phyloP scores from a whole-genome alignment of 2,888 invertebrate genomes.

The Eulithis testata region DNA sequence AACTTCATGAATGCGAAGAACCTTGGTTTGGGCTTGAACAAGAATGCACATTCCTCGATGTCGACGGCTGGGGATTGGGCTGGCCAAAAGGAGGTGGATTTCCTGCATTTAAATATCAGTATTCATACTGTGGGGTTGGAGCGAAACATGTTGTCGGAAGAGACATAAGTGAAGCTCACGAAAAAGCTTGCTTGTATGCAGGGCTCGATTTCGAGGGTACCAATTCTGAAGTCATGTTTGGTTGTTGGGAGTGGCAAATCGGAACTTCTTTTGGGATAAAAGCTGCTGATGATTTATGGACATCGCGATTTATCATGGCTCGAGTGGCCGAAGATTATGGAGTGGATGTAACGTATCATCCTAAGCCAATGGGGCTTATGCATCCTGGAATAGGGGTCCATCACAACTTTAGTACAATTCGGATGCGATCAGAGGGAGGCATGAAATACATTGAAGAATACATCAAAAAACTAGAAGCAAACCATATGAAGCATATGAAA shows the following conservation, averaged over 20 bases:
- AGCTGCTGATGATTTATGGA: slow-evolving; percentile 94
- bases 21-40: slow-evolving; percentile 98
- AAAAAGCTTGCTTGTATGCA: slow-evolving; percentile 93
- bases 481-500: slow-evolving; percentile 95
- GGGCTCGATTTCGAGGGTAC: slow-evolving; percentile 96
- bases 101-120: slow-evolving; percentile 94
- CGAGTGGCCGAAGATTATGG: slow-evolving; percentile 95
- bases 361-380: slow-evolving; percentile 91
- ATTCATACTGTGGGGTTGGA: slow-evolving; percentile 96
- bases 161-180: slow-evolving; percentile 96
- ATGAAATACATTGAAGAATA: slow-evolving; percentile 91
- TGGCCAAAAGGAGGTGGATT: slow-evolving; percentile 98
- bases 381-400: slow-evolving; percentile 95
- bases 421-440: slow-evolving; percentile 93
- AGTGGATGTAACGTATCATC: slow-evolving; percentile 87
- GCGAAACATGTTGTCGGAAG: slow-evolving; percentile 96
- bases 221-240: slow-evolving; percentile 98
- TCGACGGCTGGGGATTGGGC: slow-evolving; percentile 94
- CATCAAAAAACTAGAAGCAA: slow-evolving; percentile 94
- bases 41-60: slow-evolving; percentile 94
- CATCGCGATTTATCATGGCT: slow-evolving; percentile 92
- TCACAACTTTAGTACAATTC: slow-evolving; percentile 94
- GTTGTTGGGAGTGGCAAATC: slow-evolving; percentile 95
- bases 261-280: slow-evolving; percentile 95
- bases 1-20: slow-evolving; percentile 86